Evolutionary conservation across 2,113 vertebrate species (phyloP), one percentile per base, ranked within the genome.

Genomic region (Tachysurus fulvidraco): DNA sequence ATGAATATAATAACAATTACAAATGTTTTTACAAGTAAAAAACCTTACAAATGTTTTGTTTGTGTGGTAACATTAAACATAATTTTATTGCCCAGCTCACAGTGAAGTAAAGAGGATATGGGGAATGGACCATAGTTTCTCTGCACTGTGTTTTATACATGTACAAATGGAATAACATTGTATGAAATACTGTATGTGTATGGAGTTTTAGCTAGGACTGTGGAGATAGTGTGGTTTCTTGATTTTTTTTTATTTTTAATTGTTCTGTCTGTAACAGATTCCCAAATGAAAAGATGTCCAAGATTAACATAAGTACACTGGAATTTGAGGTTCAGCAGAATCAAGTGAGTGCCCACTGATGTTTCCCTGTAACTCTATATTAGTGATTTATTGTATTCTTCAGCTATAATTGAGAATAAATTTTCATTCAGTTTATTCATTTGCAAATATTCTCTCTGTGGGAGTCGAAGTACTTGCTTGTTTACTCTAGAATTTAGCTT

Each of bases 261-360:
- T 41, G 28, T 57, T 41, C 41, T 89, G 50, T 83, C 55, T 11
- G 41, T 88, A 84, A 44, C 94, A 99, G 98, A 92, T 95, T 98
- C 91, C 96, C 97, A 79, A 94, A 97, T 84, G 97, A 95, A 93
- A 98, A 96, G 83, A 92, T 95, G 77, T 86, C 94, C 87, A 95
- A 93, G 88, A 93, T 95, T 81, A 96, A 96, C 93, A 92, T 95
- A 88, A 96, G 92, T 91, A 98, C 98, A 76, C 92, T 97, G 52
- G 98, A 99, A 95, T 99, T 99, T 92, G 96, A 97, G 91, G 95
- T 99, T 85, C 96, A 95, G 92, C 95, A 95, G 94, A 99, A 99
- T 89, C 96, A 93, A 62, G 98, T 99, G 94, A 96, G 97, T 96
- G 88, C 80, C 21, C 8, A 13, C 4, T 4, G 8, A 52, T 41